Conservation (phyloP, 2,888 invertebrate species). For the Drosophila sordidula region DNA sequence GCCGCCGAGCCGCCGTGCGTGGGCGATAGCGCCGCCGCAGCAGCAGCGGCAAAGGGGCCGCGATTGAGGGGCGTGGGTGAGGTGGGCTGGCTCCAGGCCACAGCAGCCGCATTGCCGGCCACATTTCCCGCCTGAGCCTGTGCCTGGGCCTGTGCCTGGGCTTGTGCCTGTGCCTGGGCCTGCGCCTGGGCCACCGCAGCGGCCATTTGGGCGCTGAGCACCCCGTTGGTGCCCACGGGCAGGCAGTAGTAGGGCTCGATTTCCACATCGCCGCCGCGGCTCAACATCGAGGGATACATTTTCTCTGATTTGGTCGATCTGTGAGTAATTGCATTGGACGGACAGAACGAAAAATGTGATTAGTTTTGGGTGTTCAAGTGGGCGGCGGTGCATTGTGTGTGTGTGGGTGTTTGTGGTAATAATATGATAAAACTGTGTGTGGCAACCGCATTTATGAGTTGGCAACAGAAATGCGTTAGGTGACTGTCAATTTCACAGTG, state of each 20-base stretch:
- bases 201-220: slow-evolving; percentile 82
- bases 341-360: slow-evolving; percentile 37
- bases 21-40: slow-evolving; percentile 86
- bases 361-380: slow-evolving; percentile 4
- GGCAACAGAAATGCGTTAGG: neutral
- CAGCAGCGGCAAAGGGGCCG: slow-evolving; percentile 83
- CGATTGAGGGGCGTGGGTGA: slow-evolving; percentile 88
- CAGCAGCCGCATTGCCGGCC: slow-evolving; percentile 52
- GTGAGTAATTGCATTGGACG: slow-evolving; percentile 61
- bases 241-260: slow-evolving; percentile 94
- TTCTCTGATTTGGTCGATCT: slow-evolving; percentile 98
- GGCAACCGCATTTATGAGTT: slow-evolving; percentile 1
- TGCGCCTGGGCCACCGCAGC: slow-evolving; percentile 79
- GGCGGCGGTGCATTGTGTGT: neutral
- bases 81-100: slow-evolving; percentile 90
- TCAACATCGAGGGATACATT: slow-evolving; percentile 96
- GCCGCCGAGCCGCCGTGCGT: slow-evolving; percentile 85
- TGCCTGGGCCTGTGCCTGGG: slow-evolving; percentile 13
- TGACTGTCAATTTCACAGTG: neutral
- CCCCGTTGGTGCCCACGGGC: slow-evolving; percentile 88
- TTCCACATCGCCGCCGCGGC: slow-evolving; percentile 92
- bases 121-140: slow-evolving; percentile 35
- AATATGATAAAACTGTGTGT: slow-evolving; percentile 2
- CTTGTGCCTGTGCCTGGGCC: slow-evolving; percentile 53
- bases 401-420: neutral